phyloP scores from a whole-genome alignment of 2,113 vertebrate species.

The Odocoileus hemionus region DNA sequence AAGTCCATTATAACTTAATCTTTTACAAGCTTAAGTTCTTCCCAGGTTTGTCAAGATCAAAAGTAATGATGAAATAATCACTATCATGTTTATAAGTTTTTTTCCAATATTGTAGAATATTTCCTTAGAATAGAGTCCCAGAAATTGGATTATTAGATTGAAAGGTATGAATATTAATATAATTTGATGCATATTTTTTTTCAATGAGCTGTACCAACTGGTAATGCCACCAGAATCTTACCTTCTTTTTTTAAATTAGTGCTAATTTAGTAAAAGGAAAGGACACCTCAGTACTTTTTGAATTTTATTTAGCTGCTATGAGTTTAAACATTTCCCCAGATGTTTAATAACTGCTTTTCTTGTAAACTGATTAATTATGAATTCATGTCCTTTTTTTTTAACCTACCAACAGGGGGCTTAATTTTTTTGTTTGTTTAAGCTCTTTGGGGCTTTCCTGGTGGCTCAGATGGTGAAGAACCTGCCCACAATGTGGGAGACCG shows the following conservation, averaged over 20 bases:
- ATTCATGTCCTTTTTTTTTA: not conserved
- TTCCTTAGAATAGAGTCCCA: not conserved
- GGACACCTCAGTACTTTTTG: not conserved
- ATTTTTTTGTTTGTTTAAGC: not conserved
- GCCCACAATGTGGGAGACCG: rapidly evolving
- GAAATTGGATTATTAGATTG: not conserved
- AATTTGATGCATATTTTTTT: not conserved
- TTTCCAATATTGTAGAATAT: not conserved
- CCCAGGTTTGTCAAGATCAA: not conserved
- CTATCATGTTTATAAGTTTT: not conserved
- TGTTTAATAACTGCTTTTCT: not conserved
- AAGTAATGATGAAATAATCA: not conserved
- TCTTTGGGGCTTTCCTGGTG: not conserved
- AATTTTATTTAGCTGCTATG: not conserved
- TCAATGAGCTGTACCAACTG: not conserved
- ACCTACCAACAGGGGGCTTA: not conserved
- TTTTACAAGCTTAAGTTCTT: not conserved
- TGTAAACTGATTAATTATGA: not conserved
- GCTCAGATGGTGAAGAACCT: not conserved
- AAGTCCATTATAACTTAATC: not conserved
- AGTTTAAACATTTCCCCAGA: conserved; percentile 18
- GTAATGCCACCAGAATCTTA: not conserved
- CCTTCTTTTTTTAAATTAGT: not conserved
- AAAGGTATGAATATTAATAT: not conserved
- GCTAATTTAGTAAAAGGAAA: conserved; percentile 23